Evolutionary conservation across 2,797 vertebrate species (phyloP), one percentile per base, ranked within the genome.

Genomic region (Manis pentadactyla): DNA sequence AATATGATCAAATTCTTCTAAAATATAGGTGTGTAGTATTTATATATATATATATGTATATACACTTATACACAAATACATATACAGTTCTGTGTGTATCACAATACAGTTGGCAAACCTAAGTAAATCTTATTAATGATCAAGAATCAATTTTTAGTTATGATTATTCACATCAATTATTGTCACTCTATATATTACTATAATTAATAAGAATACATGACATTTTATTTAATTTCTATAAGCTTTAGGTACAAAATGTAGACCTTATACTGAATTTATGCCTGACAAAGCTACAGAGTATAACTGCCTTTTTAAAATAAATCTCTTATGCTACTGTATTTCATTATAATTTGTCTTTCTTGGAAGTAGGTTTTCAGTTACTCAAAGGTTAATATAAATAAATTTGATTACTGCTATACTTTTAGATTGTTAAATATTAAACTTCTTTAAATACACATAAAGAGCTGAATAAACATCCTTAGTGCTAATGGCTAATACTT

Each of bases 341-440:
- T 95, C n/a, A 93, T 90, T 46, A 29, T 92, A 84, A 95, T 92
- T 94, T 73, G 23, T 78, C 31, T 92, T 89, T 69, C 39, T 64
- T 92, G 81, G 75, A 94, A 94, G 49, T 71, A 93, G 53, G 42
- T 69, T 90, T 49, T 95, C 78, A 94, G 83, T 91, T 93, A 71
- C 21, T 88, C 6, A 57, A 79, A 39, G 7, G 11, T 93, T 87
- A 94, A 61, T 90, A 93, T 18, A 92, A 82, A 87, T 95, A 87
- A 81, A 90, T 90, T 92, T 91, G 68, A 94, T 93, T 93, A 57
- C 66, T 34, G 94, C 9, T 84, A 9, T 69, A 73, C 68, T 90
- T 93, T 94, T 51, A 79, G 4, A 82, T 37, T 81, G 74, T 81
- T 97, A 75, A 96, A 90, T 92, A 90, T 87, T 83, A 96, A 93